Evolutionary conservation across 2,888 invertebrate genomes (phyloP), one percentile per base, ranked within the genome.

Genomic region (Harpagoxenus sublaevis): DNA sequence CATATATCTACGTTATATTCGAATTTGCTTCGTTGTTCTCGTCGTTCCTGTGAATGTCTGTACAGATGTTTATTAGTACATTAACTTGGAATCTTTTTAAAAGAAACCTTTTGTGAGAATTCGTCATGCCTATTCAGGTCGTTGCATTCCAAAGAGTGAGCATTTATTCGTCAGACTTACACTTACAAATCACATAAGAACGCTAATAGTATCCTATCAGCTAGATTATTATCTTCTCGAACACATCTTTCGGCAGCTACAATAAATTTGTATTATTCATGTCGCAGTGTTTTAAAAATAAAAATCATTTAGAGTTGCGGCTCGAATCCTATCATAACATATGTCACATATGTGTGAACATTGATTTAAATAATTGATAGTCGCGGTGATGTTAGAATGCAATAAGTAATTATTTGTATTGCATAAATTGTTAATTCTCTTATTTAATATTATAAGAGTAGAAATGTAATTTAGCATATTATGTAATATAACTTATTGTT

Each of bases 361-460:
- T 28, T 73, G 23, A 28, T 42, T 28, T 57, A 42, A 73, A 42
- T 57, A 73, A 70, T 73, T 18, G 0, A 39, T 71, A 73, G 3
- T 2, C 10, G 4, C 15, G 6, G 3, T 9, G 3, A 57, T 57
- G 28, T 55, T 23, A 18, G 23, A 28, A 73, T 10, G 23, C 12
- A 23, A 57, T 42, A 73, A 42, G 6, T 73, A 57, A 55, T 2
- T 4, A 57, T 55, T 39, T 8, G 1, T 42, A 28, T 73, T 18
- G 55, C 2, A 31, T 31, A n/a, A 31, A 51, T 1, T 51, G 18
- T 35, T 53, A 18, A 35, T 35, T 23, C 23, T 35, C 9, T 31
- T 70, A 71, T 71, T 35, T 31, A 45, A 23, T 23, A 23, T 18
- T 35, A 51, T 10, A 39, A 39, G 12, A 55, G 3, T 15, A 35